These are phyloP conservation scores for Oostethus manadensis DNA, from an alignment of 2,113 vertebrate genomes.

Conservation along the genomic window DNA sequence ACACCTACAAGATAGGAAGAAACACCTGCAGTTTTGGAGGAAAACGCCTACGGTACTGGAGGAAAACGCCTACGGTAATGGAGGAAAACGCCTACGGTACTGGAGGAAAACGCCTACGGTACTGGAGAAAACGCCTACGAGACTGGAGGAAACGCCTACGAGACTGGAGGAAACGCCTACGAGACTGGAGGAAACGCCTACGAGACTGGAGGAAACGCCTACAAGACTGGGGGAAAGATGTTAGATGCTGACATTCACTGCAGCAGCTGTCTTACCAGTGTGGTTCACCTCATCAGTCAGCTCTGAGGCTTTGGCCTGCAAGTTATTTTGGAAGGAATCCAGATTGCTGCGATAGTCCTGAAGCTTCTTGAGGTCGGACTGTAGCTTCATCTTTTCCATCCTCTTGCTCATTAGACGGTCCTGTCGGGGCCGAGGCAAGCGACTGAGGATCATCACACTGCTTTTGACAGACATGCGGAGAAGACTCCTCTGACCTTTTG, in stretches of 20 bases:
- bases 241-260: background rate
- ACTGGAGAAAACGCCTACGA: background rate
- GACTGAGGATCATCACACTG: background rate
- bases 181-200: no score
- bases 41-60: no score
- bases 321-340: conserved; percentile 74
- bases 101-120: background rate
- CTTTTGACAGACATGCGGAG: background rate
- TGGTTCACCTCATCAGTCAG: conserved; percentile 77
- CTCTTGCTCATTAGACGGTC: conserved; percentile 82
- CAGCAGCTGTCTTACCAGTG: conserved; percentile 67
- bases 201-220: no score
- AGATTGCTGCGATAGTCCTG: conserved; percentile 78
- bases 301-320: conserved; percentile 75
- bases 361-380: conserved; percentile 86
- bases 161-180: no score
- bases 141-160: no score
- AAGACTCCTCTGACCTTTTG: conserved; percentile 75
- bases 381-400: conserved; percentile 77
- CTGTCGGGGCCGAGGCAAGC: conserved; percentile 54
- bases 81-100: no score
- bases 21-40: no score
- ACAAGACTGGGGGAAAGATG: background rate
- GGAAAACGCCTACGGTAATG: no score
- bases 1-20: no score